These are phyloP conservation scores for Zygaena filipendulae DNA, from an alignment of 2,888 invertebrate genomes.

Conservation along the genomic window DNA sequence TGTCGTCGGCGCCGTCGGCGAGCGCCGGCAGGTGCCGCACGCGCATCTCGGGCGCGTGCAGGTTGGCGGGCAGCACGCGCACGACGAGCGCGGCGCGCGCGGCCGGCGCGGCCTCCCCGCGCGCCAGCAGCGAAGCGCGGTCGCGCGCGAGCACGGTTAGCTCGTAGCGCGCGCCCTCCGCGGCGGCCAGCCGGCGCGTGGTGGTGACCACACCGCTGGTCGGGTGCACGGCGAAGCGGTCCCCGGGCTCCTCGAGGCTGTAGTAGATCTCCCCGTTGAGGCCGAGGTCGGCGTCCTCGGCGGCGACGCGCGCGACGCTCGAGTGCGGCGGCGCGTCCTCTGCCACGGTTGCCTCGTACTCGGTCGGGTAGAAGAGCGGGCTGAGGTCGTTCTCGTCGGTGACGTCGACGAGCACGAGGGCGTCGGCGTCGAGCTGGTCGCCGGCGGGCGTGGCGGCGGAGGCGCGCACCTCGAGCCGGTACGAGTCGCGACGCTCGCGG, in stretches of 20 bases:
- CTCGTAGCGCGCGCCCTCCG: conserved; percentile 76
- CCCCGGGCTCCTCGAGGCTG: conserved; percentile 83
- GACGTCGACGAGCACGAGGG: conserved; percentile 76
- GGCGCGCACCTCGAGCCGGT: conserved; percentile 79
- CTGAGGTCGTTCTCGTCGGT: conserved; percentile 91
- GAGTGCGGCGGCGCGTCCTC: conserved; percentile 90
- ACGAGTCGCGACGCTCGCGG: conserved; percentile 89
- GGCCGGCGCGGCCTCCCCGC: conserved; percentile 69
- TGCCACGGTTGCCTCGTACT: conserved; percentile 86
- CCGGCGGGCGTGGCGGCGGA: conserved; percentile 68
- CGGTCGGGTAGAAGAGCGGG: conserved; percentile 91
- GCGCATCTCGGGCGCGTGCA: conserved; percentile 85
- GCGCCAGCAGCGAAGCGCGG: conserved; percentile 74
- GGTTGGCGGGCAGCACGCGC: conserved; percentile 84
- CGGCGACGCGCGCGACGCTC: conserved; percentile 81
- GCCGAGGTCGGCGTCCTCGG: conserved; percentile 96
- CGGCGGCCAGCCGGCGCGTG: conserved; percentile 79
- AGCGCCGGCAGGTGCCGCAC: conserved; percentile 84
- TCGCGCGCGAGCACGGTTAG: conserved; percentile 88
- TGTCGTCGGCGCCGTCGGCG: conserved; percentile 81
- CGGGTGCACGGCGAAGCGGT: conserved; percentile 93
- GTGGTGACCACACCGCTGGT: conserved; percentile 89
- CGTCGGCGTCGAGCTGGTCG: conserved; percentile 74
- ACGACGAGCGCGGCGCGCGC: conserved; percentile 83
- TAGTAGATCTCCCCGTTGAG: conserved; percentile 98